Evolutionary conservation across 2,797 vertebrate genomes (phyloP).

Genomic region (Menidia menidia): DNA sequence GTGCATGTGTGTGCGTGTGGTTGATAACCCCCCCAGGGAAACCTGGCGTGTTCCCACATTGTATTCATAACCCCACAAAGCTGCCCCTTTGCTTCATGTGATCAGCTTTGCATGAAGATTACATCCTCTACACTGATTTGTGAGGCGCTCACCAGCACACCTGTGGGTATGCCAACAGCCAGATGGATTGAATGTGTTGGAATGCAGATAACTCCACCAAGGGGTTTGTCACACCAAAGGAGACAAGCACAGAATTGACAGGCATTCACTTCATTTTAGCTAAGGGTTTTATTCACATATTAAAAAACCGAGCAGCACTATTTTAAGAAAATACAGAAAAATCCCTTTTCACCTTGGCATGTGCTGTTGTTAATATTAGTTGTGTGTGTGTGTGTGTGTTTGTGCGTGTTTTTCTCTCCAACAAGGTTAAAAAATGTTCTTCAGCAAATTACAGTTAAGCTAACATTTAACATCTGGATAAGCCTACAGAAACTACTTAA

Average conservation of each 20-base stretch:
- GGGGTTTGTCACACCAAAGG: constrained; percentile 29
- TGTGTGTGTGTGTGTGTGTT: too few species aligned
- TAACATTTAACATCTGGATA: too few species aligned
- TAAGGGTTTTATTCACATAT: constrained; percentile 4
- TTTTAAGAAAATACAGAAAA: background rate
- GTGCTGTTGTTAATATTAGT: background rate
- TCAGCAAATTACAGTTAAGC: too few species aligned
- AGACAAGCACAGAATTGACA: constrained; percentile 30
- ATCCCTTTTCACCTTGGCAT: constrained; percentile 4
- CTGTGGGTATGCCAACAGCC: constrained; percentile 26
- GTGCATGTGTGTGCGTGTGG: background rate
- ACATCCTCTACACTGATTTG: constrained; percentile 38
- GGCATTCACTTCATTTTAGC: constrained; percentile 20
- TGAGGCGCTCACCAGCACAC: constrained; percentile 17
- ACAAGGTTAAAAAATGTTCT: too few species aligned
- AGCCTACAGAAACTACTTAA: too few species aligned
- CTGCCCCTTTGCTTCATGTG: constrained; percentile 30
- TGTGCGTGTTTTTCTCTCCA: too few species aligned
- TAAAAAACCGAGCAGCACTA: background rate
- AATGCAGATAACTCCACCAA: constrained; percentile 32
- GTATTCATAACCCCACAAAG: constrained; percentile 15
- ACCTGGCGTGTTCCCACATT: background rate
- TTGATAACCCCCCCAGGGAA: constrained; percentile 1
- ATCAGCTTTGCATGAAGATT: constrained; percentile 49
- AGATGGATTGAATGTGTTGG: constrained; percentile 41